Evolutionary conservation across 2,888 invertebrate species (phyloP).

Genomic region (Temnothorax rugatulus): DNA sequence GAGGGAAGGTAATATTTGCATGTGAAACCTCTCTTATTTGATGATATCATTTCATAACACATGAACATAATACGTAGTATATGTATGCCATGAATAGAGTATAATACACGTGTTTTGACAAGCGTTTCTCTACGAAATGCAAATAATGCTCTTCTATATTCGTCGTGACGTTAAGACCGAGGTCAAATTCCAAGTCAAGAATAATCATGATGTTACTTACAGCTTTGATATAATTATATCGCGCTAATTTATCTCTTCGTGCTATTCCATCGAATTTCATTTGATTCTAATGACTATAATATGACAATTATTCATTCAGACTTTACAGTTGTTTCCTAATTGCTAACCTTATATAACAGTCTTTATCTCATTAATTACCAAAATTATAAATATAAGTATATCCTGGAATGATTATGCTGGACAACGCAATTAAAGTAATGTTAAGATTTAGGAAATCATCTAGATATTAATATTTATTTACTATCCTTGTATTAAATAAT

Average conservation of each 20-base stretch:
- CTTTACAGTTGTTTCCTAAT: neutral
- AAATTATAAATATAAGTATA: neutral
- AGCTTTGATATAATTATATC: conserved; percentile 9
- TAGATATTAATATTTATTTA: neutral
- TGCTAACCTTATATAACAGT: neutral
- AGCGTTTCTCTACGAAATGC: conserved; percentile 57
- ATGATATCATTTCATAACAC: conserved; percentile 29
- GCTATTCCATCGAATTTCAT: neutral
- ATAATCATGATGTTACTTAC: conserved; percentile 16
- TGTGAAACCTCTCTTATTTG: conserved; percentile 25
- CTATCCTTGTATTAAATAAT: neutral
- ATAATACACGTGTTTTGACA: conserved; percentile 39
- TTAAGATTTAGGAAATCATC: neutral
- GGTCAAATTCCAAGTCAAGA: neutral
- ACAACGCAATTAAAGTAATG: neutral
- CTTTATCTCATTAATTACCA: neutral
- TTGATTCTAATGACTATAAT: neutral
- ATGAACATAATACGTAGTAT: conserved; percentile 10
- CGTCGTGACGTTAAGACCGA: neutral
- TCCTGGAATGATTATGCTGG: neutral
- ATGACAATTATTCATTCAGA: neutral
- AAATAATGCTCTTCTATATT: conserved; percentile 54
- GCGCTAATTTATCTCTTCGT: neutral
- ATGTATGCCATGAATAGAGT: neutral
- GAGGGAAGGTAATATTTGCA: conserved; percentile 8